phyloP scores from a whole-genome alignment of 2,888 invertebrate species.

The Schizaphis graminum region DNA sequence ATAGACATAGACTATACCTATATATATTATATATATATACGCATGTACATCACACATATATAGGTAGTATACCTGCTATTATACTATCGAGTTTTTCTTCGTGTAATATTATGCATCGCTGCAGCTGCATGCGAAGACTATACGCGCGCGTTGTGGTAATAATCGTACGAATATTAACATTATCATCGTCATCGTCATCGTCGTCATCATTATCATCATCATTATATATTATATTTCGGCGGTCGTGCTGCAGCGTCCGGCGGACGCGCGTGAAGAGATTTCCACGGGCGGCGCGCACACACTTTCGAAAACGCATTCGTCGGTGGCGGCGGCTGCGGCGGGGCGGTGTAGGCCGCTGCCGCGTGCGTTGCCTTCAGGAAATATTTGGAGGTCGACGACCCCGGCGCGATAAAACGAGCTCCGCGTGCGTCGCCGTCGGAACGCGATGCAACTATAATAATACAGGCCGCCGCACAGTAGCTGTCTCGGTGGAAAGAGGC shows the following conservation, averaged over 20 bases:
- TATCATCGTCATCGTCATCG: not conserved
- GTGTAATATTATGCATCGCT: not conserved
- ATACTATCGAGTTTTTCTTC: not conserved
- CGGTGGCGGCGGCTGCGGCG: not conserved
- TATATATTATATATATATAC: no score
- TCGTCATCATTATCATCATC: not conserved
- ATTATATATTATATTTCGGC: not conserved
- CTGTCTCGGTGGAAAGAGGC: not conserved
- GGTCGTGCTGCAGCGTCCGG: not conserved
- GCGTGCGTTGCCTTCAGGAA: slow-evolving; percentile 60
- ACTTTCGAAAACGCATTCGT: slow-evolving; percentile 45
- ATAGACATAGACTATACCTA: no score
- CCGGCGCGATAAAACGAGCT: slow-evolving; percentile 50
- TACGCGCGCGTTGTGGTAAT: not conserved
- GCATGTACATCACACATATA: no score
- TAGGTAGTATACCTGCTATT: no score
- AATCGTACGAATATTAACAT: not conserved
- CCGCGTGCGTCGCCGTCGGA: not conserved
- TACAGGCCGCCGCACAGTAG: slow-evolving; percentile 29
- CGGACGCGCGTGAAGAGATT: slow-evolving; percentile 33
- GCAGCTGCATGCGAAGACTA: not conserved
- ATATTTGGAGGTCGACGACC: slow-evolving; percentile 52
- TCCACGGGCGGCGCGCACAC: not conserved
- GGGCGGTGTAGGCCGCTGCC: not conserved
- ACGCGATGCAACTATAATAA: not conserved